Evolutionary conservation across 2,888 invertebrate species (phyloP).

Genomic region (Protophormia terraenovae): DNA sequence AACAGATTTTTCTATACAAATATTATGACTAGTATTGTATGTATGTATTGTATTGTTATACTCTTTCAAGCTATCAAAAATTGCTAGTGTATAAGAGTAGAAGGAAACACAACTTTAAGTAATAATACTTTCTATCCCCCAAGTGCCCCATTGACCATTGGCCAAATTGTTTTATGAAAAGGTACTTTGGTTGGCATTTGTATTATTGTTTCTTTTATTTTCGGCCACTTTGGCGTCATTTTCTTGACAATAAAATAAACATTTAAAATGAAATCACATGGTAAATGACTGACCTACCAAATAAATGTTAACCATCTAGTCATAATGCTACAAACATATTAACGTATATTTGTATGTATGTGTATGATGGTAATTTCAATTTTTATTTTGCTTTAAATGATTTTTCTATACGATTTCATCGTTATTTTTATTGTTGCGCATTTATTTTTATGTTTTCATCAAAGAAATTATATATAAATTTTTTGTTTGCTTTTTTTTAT

Average conservation of each 20-base stretch:
- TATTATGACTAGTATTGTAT: neutral
- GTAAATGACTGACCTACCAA: slow-evolving; percentile 73
- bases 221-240: slow-evolving; percentile 80
- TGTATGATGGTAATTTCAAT: slow-evolving; percentile 50
- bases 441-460: slow-evolving; percentile 77
- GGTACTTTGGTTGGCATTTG: slow-evolving; percentile 57
- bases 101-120: slow-evolving; percentile 34
- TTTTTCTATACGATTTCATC: slow-evolving; percentile 55
- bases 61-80: too few species aligned
- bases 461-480: slow-evolving; percentile 34
- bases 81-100: neutral
- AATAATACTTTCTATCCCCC: slow-evolving; percentile 30
- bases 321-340: neutral
- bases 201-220: slow-evolving; percentile 68
- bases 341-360: slow-evolving; percentile 38
- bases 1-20: too few species aligned
- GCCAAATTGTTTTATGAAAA: slow-evolving; percentile 65
- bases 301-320: neutral
- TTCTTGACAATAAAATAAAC: slow-evolving; percentile 80
- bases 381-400: slow-evolving; percentile 40
- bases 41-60: neutral
- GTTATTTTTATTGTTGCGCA: slow-evolving; percentile 76
- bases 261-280: slow-evolving; percentile 78
- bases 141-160: slow-evolving; percentile 59
- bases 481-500: slow-evolving; percentile 27